Base-by-base conservation (phyloP, 2,113 vertebrate species). In the Seriola rivoliana region DNA sequence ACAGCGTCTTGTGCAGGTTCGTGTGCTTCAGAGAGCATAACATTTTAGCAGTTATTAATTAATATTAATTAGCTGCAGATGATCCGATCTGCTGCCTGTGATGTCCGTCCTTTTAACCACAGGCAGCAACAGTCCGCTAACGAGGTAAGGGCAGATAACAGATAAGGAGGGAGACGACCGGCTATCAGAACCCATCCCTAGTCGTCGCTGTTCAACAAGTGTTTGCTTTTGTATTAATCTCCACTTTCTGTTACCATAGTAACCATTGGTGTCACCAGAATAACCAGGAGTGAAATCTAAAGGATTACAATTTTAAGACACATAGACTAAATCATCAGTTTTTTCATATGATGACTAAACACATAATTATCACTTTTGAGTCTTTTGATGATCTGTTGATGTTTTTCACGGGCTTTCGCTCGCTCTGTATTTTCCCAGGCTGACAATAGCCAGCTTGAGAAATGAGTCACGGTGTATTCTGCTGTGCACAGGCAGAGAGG, bases 381-480 rank as follows among this genome's bases (percentile, higher is more conserved):
- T 74, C 23, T 42, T 3, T 5, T 13, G 19, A 17, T 21, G 40
- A n/a, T 16, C 16, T 25, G 17, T 19, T 23, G 9, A 5, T 70
- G 57, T 52, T 74, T 74, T 10, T 66, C 50, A 2, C 65, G 21
- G 4, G 5, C 36, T 75, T 73, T 62, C 71, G 1, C 72, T 54
- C 14, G 10, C 78, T 69, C 23, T 57, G 52, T 73, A 38, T 72
- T 78, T 68, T 48, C 32, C 29, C 9, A 1, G 0, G 40, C 70
- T 80, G 86, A 64, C 85, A 77, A 69, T 68, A 72, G 36, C 9
- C 70, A 6, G 42, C 69, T 44, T 64, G 63, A 77, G 34, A 59
- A 81, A 79, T 83, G 77, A 85, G 78, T 84, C 74, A 78, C 36
- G 0, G 13, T 69, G 71, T 59, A 38, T 82, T 82, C 78, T 29